Evolutionary conservation across 2,888 invertebrate species (phyloP).

Genomic region (Tetheella fluctuosa): DNA sequence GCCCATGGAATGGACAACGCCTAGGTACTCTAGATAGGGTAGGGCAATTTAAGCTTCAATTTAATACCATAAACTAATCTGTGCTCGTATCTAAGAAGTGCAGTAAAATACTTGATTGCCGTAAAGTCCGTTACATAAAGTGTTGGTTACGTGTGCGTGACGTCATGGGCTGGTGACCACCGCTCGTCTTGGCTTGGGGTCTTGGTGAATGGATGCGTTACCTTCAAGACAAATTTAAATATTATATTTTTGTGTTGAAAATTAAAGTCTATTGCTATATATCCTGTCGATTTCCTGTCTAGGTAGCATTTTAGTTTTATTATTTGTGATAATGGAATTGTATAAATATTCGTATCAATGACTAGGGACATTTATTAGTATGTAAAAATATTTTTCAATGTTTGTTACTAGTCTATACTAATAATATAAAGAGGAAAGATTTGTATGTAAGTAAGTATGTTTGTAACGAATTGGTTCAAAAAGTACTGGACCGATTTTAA

Average conservation of each 20-base stretch:
- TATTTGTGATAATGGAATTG: neutral
- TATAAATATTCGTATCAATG: too few relatives aligned
- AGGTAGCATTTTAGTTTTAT: neutral
- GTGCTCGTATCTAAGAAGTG: neutral
- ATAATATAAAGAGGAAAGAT: too few relatives aligned
- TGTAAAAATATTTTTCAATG: too few relatives aligned
- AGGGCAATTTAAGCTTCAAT: neutral
- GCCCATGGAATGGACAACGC: too few relatives aligned
- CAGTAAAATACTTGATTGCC: conserved; percentile 8
- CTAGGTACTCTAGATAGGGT: too few relatives aligned
- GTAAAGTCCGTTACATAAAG: conserved; percentile 49
- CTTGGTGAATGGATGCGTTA: conserved; percentile 13
- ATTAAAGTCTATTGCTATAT: neutral
- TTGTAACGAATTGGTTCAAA: too few relatives aligned
- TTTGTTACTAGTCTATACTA: too few relatives aligned
- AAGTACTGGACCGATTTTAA: too few relatives aligned
- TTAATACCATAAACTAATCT: neutral
- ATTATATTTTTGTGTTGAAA: neutral
- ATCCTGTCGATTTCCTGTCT: neutral
- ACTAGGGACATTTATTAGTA: too few relatives aligned
- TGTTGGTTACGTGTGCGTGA: conserved; percentile 47
- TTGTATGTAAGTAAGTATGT: too few relatives aligned
- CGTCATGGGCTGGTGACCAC: conserved; percentile 48
- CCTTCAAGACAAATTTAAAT: neutral
- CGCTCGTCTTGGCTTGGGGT: neutral